These are phyloP conservation scores for Zhuqinia jingwanae DNA, from an alignment of 2,888 invertebrate genomes.

Conservation along the genomic window DNA sequence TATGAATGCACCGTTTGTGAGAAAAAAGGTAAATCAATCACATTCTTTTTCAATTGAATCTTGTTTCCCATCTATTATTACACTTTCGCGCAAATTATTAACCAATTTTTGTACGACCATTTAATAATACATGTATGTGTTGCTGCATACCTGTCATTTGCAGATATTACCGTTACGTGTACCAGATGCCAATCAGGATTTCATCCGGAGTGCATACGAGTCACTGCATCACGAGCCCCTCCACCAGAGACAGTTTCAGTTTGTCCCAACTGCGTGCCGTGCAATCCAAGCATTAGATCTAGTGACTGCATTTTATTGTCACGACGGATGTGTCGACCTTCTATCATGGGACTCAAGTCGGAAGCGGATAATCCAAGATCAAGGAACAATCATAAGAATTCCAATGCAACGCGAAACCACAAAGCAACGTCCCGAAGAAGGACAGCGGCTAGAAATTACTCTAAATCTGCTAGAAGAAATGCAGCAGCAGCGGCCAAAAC, in stretches of 20 bases:
- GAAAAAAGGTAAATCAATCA: constrained; percentile 40
- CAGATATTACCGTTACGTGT: constrained; percentile 73
- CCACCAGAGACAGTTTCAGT: constrained; percentile 46
- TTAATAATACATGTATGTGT: too few species aligned
- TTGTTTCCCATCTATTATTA: background rate
- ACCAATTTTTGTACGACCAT: too few species aligned
- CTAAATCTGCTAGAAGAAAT: constrained; percentile 1
- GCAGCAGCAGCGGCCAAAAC: constrained; percentile 42
- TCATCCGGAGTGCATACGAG: constrained; percentile 75
- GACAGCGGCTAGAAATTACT: constrained; percentile 23
- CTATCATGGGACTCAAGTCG: constrained; percentile 47
- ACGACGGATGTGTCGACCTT: constrained; percentile 52
- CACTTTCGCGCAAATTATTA: background rate
- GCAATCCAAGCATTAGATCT: constrained; percentile 49
- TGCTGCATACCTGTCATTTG: background rate
- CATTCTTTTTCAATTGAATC: constrained; percentile 9
- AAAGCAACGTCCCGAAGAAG: constrained; percentile 2
- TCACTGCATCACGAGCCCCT: constrained; percentile 75
- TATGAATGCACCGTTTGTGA: constrained; percentile 61
- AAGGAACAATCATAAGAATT: background rate
- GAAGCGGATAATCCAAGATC: background rate
- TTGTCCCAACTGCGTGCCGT: constrained; percentile 76
- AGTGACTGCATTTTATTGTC: constrained; percentile 62
- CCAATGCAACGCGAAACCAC: background rate
- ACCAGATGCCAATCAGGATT: constrained; percentile 71